Evolutionary conservation across 2,797 vertebrate species (phyloP), one percentile per base, ranked within the genome.

Genomic region (Scolopax bukidnonensis): DNA sequence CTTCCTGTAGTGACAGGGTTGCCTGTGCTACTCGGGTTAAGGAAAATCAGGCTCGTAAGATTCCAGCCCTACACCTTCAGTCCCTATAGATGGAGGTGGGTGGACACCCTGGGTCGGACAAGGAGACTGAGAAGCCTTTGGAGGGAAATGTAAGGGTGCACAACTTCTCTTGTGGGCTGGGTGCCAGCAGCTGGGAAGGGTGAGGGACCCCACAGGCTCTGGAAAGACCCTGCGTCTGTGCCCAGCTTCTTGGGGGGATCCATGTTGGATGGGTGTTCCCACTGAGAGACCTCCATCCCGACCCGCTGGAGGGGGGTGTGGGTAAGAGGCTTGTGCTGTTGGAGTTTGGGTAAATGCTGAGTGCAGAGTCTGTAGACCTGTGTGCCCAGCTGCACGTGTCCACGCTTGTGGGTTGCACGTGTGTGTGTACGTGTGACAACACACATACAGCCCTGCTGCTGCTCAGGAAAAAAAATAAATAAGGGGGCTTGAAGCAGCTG

Each of bases 191-290:
- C 43, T 43, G 50, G 43, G 45, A 41, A 32, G n/a, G 9, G 41
- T 2, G 10, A 48, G 43, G 40, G 45, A 12, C 33, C 1, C 4
- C 36, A 18, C 43, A 73, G 43, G 17, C 33, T 27, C 30, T 28
- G 10, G n/a, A 16, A 53, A 38, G 14, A 10, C 5, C 18, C 6
- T 0, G 0, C 28, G 23, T 4, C 40, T 12, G 43, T 69, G 24
- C 50, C 28, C 24, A 1, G 4, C 30, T 48, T 32, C 57, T 0
- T 0, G 51, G 0, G 48, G 20, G 32, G 17, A 41, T 14, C 30
- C 30, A 5, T 0, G 0, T 2, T 25, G 60, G 28, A 4, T 13
- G 3, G 18, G 28, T 54, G 17, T 32, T 30, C 30, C 40, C 27
- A 3, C 11, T 16, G 48, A 12, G 28, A 32, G 41, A 27, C 23